A percentile compares a stretch with the other conserved stretches of the same genome.
Evolutionary conservation across 1,140 invertebrate genomes (phyloP).

Genomic region (Campodea augens): DNA sequence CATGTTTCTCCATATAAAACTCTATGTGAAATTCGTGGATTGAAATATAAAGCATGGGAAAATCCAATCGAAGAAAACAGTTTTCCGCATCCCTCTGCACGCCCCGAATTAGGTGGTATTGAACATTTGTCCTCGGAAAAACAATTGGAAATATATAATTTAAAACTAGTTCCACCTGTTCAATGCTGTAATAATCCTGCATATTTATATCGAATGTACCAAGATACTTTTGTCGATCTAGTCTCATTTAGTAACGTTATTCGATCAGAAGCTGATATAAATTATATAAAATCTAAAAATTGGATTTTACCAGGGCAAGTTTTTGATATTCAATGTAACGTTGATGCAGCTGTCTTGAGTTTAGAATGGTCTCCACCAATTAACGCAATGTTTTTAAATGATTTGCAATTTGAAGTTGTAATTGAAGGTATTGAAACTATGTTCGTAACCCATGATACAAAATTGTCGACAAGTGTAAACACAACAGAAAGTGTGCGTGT

Average conservation of each 20-base stretch:
- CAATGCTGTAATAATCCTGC: constrained; percentile 30
- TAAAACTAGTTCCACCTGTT: constrained; percentile 22
- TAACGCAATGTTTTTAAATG: neutral
- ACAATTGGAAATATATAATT: constrained; percentile 21
- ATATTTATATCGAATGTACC: constrained; percentile 32
- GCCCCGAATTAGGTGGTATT: constrained; percentile 22
- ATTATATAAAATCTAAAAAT: neutral
- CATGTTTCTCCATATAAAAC: constrained; percentile 29
- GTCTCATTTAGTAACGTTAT: constrained; percentile 12
- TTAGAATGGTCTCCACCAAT: constrained; percentile 1
- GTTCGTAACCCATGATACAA: no score
- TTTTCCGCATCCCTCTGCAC: constrained; percentile 22
- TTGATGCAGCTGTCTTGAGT: neutral
- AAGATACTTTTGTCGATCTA: constrained; percentile 29
- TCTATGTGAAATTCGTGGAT: constrained; percentile 19
- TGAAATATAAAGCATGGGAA: constrained; percentile 25
- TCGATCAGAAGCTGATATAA: neutral
- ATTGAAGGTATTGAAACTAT: no score
- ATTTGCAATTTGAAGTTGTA: neutral
- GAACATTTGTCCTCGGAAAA: constrained; percentile 19
- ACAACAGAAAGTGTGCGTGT: no score
- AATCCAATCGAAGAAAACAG: constrained; percentile 23
- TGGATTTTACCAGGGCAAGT: constrained; percentile 10
- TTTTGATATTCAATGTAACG: constrained; percentile 4
- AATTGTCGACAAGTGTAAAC: no score